Evolutionary conservation across 2,888 invertebrate species (phyloP).

Genomic region (Sarcophaga variegata): DNA sequence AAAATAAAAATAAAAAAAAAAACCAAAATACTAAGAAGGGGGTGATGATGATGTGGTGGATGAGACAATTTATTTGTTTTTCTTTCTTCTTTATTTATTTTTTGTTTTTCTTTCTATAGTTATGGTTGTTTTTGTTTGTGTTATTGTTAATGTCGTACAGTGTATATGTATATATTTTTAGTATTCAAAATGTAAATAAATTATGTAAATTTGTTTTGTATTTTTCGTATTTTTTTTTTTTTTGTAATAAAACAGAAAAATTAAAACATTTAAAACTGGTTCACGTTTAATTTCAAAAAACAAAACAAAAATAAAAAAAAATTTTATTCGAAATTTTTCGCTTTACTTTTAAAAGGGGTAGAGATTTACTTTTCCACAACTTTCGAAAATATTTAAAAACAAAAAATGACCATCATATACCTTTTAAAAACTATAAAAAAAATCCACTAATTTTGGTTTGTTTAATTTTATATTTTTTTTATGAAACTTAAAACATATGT

Average conservation of each 20-base stretch:
- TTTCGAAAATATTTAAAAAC: neutral
- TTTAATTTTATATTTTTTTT: neutral
- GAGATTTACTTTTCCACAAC: slow-evolving; percentile 19
- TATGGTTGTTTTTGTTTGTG: slow-evolving; percentile 25
- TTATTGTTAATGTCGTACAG: slow-evolving; percentile 17
- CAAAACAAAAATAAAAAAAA: neutral
- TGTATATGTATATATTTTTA: slow-evolving; percentile 19
- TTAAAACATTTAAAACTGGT: slow-evolving; percentile 44
- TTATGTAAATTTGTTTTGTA: slow-evolving; percentile 63
- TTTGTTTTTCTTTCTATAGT: slow-evolving; percentile 13
- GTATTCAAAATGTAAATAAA: slow-evolving; percentile 62
- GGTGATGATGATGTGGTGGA: neutral
- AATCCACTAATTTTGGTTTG: neutral
- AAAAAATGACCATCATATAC: neutral
- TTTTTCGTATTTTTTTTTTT: slow-evolving; percentile 7
- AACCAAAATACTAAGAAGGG: neutral
- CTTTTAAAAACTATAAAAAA: neutral
- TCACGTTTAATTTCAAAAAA: slow-evolving; percentile 13
- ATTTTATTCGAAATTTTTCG: slow-evolving; percentile 31
- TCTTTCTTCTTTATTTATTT: slow-evolving; percentile 19
- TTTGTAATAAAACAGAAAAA: neutral
- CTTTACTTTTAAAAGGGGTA: slow-evolving; percentile 18
- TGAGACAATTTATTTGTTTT: slow-evolving; percentile 49
- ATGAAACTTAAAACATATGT: slow-evolving; percentile 1
- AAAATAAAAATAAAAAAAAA: neutral